Conservation (phyloP, 2,797 vertebrate genomes). For the Caiman crocodilus region DNA sequence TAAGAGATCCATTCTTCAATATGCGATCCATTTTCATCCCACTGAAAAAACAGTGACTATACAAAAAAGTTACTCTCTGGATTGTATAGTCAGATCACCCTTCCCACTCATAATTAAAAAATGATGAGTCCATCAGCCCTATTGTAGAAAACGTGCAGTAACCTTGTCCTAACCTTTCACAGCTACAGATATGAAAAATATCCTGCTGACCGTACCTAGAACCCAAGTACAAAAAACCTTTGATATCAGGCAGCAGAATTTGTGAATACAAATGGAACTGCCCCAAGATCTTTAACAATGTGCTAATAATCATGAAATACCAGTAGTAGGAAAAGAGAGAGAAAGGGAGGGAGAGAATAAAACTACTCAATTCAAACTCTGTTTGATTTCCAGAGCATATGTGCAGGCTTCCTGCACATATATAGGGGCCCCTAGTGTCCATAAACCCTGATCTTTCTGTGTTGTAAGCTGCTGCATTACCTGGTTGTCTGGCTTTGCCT, state of each 20-base stretch:
- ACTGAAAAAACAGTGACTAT: background rate
- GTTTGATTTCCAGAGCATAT: no score
- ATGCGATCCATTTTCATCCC: background rate
- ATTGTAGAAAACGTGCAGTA: background rate
- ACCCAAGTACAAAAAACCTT: background rate
- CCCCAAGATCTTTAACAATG: background rate
- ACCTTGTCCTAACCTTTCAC: background rate
- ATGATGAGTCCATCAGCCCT: background rate
- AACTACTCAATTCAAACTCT: background rate
- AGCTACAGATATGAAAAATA: background rate
- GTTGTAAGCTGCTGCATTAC: no score
- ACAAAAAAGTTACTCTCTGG: background rate
- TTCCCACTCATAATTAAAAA: background rate
- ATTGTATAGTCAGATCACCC: no score
- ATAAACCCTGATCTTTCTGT: no score
- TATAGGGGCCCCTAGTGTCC: no score
- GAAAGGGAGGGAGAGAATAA: no score
- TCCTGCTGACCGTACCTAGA: background rate
- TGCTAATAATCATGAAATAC: background rate
- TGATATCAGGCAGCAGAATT: background rate
- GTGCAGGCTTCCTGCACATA: no score
- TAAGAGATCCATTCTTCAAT: background rate
- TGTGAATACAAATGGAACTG: background rate
- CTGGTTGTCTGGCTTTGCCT: no score
- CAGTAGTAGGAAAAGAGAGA: background rate